Evolutionary conservation across 2,113 vertebrate species (phyloP).

Genomic region (Thomomys bottae): DNA sequence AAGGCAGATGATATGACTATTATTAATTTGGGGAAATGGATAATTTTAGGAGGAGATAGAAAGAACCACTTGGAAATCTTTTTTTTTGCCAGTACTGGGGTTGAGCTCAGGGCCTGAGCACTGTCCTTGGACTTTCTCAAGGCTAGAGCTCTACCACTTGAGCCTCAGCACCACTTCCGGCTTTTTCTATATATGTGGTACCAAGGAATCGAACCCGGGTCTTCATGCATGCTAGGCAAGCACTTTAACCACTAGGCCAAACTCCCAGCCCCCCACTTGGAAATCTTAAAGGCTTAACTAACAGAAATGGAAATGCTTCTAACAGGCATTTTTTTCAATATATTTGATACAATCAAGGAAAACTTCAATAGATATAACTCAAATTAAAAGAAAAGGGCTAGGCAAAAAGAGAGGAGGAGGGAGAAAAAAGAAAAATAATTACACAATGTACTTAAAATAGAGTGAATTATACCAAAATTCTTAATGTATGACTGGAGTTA

Average conservation of each 20-base stretch:
- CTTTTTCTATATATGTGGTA: too few relatives aligned
- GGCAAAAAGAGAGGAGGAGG: neutral
- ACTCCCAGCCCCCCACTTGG: too few relatives aligned
- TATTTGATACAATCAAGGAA: neutral
- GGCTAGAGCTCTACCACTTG: too few relatives aligned
- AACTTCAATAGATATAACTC: constrained; percentile 6
- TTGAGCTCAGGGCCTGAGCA: too few relatives aligned
- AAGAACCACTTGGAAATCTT: constrained; percentile 25
- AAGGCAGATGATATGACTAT: neutral
- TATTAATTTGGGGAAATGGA: neutral
- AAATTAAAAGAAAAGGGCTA: constrained; percentile 21
- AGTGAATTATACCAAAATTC: neutral
- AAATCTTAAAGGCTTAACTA: constrained; percentile 12
- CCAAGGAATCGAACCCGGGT: too few relatives aligned
- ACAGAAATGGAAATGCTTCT: neutral
- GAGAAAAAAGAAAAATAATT: neutral
- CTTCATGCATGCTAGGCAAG: too few relatives aligned
- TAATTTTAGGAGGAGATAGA: constrained; percentile 19
- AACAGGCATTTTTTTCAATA: neutral
- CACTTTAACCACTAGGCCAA: too few relatives aligned
- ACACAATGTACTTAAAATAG: neutral
- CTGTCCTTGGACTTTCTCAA: too few relatives aligned
- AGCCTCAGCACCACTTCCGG: too few relatives aligned
- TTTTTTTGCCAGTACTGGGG: too few relatives aligned
- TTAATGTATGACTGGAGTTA: neutral